A percentile compares a stretch with the other conserved stretches of the same genome.
Evolutionary conservation across 2,113 vertebrate genomes (phyloP).

Genomic region (Strix aluco): DNA sequence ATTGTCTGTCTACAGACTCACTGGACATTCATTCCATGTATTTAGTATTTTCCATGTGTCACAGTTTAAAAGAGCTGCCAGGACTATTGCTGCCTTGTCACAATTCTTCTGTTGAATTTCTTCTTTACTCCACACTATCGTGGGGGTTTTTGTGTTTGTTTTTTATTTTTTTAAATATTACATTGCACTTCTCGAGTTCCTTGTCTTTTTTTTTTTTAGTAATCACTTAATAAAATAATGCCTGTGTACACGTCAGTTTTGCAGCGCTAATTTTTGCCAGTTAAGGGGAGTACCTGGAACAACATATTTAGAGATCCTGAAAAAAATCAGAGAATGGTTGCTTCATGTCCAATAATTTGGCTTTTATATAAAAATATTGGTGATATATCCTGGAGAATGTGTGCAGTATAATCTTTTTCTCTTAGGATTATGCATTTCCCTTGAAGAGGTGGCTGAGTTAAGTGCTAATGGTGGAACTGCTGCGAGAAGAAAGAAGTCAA

Average conservation of each 20-base stretch:
- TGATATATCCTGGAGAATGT: not conserved
- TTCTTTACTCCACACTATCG: not conserved
- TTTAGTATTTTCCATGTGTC: slow-evolving; percentile 19
- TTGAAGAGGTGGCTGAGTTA: not conserved
- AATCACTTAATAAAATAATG: not conserved
- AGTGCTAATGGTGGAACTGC: not conserved
- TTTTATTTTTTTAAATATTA: not conserved
- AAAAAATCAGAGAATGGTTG: not conserved
- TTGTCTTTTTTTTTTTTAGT: not conserved
- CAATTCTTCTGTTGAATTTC: not conserved
- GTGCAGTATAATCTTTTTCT: not conserved
- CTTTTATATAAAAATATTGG: not conserved
- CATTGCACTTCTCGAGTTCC: not conserved
- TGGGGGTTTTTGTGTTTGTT: not conserved
- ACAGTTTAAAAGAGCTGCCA: not conserved
- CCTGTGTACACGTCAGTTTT: not conserved
- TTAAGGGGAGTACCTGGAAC: not conserved
- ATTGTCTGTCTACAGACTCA: not conserved
- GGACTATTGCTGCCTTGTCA: not conserved
- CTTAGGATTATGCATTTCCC: not conserved
- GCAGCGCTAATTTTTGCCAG: not conserved
- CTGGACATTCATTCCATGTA: not conserved
- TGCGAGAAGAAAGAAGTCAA: not conserved
- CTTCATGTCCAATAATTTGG: not conserved
- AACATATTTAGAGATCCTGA: not conserved